Conservation (phyloP, 2,113 vertebrate genomes). For the Chloebia gouldiae region DNA sequence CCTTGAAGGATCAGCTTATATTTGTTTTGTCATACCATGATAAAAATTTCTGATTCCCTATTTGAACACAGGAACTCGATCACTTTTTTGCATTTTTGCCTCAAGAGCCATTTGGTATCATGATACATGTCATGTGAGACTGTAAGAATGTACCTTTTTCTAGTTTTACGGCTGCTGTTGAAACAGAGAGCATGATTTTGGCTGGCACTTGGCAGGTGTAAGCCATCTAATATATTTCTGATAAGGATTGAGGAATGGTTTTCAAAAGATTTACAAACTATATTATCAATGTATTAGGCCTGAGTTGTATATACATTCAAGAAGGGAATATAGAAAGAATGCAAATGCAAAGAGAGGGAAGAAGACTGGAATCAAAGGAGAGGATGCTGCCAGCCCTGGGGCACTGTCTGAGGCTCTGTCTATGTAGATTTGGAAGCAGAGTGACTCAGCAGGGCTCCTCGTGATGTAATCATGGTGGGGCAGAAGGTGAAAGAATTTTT, state of each 20-base stretch:
- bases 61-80: neutral
- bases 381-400: neutral
- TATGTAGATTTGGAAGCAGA: neutral
- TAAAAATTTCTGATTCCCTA: neutral
- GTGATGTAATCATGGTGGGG: neutral
- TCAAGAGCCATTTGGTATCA: neutral
- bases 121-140: fast-evolving
- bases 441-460: slow-evolving; percentile 28
- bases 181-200: neutral
- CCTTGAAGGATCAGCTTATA: neutral
- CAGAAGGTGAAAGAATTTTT: slow-evolving; percentile 27
- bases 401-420: neutral
- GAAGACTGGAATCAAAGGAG: neutral
- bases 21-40: neutral
- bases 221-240: neutral
- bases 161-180: neutral
- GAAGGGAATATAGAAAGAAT: neutral
- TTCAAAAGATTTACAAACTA: neutral
- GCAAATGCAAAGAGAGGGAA: neutral
- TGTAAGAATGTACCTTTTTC: neutral
- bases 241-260: neutral
- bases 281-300: neutral
- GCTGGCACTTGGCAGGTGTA: neutral
- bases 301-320: neutral
- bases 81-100: neutral